Percentiles rank a stretch among this genome's conserved stretches.
Conservation (phyloP, 1,140 invertebrate genomes). For the Ruditapes philippinarum region DNA sequence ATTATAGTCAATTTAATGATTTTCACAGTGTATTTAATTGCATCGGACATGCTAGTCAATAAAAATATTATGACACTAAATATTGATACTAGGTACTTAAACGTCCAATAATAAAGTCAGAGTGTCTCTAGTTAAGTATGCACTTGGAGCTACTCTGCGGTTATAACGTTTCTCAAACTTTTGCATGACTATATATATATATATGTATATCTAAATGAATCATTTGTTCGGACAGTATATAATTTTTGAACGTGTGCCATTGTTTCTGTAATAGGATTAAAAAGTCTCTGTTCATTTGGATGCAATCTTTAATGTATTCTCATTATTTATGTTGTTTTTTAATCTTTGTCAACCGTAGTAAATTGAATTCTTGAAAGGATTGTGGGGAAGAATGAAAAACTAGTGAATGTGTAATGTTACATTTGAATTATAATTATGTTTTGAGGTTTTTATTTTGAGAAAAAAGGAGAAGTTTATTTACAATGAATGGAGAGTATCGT, state of each 20-base stretch:
- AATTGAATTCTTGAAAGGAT: background rate
- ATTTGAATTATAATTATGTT: background rate
- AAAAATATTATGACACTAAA: conserved; percentile 5
- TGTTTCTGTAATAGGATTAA: conserved; percentile 36
- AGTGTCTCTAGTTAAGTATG: background rate
- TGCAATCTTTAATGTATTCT: background rate
- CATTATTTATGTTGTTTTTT: too few species aligned
- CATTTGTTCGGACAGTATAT: background rate
- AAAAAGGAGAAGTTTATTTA: background rate
- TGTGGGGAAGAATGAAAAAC: background rate
- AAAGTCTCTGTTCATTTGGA: background rate
- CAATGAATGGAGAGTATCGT: too few species aligned
- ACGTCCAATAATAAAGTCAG: conserved; percentile 14
- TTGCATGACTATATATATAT: too few species aligned
- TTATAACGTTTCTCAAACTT: too few species aligned
- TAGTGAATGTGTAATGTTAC: background rate
- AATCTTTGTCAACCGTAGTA: too few species aligned
- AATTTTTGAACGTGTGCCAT: conserved; percentile 7
- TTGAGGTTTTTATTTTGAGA: background rate
- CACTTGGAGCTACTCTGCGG: background rate
- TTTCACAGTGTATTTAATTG: background rate
- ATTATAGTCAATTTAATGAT: background rate
- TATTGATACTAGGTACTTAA: conserved; percentile 17
- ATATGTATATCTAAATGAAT: background rate
- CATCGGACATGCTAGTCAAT: background rate